Base-by-base conservation (phyloP, 2,797 vertebrate species). In the Sitta carolinensis region DNA sequence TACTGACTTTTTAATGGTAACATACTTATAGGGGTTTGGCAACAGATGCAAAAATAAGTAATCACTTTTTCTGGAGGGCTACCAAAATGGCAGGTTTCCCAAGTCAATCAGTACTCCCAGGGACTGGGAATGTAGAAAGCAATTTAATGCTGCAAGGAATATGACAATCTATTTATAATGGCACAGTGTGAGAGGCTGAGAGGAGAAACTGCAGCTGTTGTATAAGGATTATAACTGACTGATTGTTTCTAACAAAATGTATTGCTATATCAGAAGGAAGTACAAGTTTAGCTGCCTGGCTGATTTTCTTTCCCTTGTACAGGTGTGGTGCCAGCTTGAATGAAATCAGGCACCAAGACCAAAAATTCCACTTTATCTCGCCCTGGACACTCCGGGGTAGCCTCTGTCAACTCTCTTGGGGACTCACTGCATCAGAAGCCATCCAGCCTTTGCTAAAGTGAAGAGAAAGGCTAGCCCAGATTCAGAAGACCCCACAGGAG, bases 111-210 rank as follows among this genome's bases (percentile, higher is more conserved):
- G 88, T 76, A 74, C 36, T 9, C 66, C 69, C 78, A 58, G 34
- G 55, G 90, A 75, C 70, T 42, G 50, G 62, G 90, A 94, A 94
- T 48, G 63, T 72, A 96, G 92, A 98, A 97, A 94, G 77, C 78
- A 92, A 96, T 94, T 94, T 87, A 92, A 90, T 90, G 79, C 75
- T 77, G 88, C 91, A 96, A 94, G 93, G 88, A 96, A 95, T 96
- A 95, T 89, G 96, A 93, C 97, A 97, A 96, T 97, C 97, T 97
- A 97, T 96, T 92, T 64, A 92, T 95, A 97, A 97, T 95, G 95
- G 94, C 95, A 95, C 86, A 87, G 77, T 84, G 83, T 76, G 79
- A 11, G 42, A 88, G 84, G 68, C 80, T 91, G 93, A 80, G 93
- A 96, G 94, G 96, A 94, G 92, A 95, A 98, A 83, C 87, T 84